phyloP scores from a whole-genome alignment of 2,113 vertebrate genomes.

The Galeopterus variegatus region DNA sequence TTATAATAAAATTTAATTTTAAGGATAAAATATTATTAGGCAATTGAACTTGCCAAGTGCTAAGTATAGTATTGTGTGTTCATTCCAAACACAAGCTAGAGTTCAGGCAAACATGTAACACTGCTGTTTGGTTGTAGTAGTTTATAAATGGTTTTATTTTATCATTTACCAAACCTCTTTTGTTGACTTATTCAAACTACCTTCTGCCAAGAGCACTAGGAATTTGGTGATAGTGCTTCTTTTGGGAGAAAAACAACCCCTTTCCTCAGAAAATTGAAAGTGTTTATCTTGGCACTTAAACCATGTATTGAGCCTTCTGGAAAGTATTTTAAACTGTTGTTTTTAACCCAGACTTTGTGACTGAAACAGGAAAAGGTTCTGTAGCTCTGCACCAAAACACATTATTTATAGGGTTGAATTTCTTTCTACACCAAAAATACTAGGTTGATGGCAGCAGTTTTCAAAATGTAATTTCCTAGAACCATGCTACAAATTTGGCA shows the following conservation, averaged over 20 bases:
- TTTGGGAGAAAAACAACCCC: constrained; percentile 78
- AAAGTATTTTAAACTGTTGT: constrained; percentile 83
- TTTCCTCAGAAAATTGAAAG: constrained; percentile 80
- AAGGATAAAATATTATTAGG: constrained; percentile 41
- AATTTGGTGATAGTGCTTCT: constrained; percentile 78
- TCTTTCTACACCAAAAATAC: constrained; percentile 74
- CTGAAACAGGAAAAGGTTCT: constrained; percentile 76
- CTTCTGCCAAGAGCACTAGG: constrained; percentile 73
- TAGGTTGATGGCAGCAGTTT: constrained; percentile 65
- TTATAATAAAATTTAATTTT: constrained; percentile 47
- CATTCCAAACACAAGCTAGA: background rate
- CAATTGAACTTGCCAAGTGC: background rate
- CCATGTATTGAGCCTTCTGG: constrained; percentile 78
- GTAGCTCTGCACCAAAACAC: constrained; percentile 73
- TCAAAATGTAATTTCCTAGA: constrained; percentile 64
- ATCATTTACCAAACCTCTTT: constrained; percentile 74
- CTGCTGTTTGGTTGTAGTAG: constrained; percentile 37
- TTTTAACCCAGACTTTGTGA: constrained; percentile 79
- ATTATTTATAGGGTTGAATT: constrained; percentile 75
- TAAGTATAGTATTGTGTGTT: background rate
- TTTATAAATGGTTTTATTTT: constrained; percentile 74
- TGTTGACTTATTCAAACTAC: constrained; percentile 72
- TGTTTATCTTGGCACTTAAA: constrained; percentile 81
- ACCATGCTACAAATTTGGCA: constrained; percentile 36
- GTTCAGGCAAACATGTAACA: constrained; percentile 40